Conservation (phyloP, 2,888 invertebrate species). For the Melieria picta region DNA sequence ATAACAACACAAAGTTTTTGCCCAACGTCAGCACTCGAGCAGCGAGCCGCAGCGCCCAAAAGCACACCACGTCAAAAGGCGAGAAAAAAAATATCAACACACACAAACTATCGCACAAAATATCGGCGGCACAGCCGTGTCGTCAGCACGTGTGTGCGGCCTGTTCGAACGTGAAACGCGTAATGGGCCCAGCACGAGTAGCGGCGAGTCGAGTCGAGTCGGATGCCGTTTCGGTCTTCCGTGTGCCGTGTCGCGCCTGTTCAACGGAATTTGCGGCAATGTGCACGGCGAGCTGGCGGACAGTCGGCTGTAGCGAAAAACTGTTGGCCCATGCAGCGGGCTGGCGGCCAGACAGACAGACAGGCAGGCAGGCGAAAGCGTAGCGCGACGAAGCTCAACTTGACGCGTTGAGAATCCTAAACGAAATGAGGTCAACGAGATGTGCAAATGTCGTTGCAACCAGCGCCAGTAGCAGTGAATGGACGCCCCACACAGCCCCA, state of each 20-base stretch:
- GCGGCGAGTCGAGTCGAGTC: constrained; percentile 4
- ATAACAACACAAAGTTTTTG: neutral
- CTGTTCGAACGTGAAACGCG: constrained; percentile 11
- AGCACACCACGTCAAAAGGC: neutral
- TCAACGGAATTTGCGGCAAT: too few relatives aligned
- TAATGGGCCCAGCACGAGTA: constrained; percentile 13
- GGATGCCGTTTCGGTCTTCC: too few relatives aligned
- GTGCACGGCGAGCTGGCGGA: neutral
- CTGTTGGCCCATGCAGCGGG: constrained; percentile 1
- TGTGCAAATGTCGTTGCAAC: constrained; percentile 42
- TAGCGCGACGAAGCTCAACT: constrained; percentile 41
- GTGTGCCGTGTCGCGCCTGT: too few relatives aligned
- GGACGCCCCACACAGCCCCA: constrained; percentile 10
- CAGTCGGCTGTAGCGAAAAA: neutral
- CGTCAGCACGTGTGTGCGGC: constrained; percentile 18
- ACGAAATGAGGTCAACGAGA: constrained; percentile 63
- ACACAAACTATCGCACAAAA: neutral
- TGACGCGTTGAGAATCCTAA: constrained; percentile 60
- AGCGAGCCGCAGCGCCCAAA: neutral
- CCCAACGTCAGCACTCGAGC: neutral
- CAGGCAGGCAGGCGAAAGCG: constrained; percentile 2
- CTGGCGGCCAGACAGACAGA: neutral
- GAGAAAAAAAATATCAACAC: too few relatives aligned
- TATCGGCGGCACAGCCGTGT: constrained; percentile 12
- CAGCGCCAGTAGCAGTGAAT: constrained; percentile 8